Percentiles rank a stretch among this genome's conserved stretches.
These are phyloP conservation scores for Homarus americanus DNA, from an alignment of 1,140 invertebrate species.

Conservation along the genomic window DNA sequence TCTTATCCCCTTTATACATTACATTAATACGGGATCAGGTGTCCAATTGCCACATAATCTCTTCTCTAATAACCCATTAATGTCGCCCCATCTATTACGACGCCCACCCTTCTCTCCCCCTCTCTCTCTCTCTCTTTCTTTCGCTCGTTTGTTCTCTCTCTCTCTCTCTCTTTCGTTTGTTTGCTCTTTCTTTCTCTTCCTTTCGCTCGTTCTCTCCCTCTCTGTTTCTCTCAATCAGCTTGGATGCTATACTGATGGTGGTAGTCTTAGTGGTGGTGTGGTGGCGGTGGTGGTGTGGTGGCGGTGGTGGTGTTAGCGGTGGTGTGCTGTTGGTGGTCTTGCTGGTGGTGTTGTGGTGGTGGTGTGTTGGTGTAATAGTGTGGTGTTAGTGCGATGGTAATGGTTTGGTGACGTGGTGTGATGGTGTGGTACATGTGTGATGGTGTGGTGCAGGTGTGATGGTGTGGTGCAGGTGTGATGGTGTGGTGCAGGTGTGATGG, in stretches of 20 bases:
- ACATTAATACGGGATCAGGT: constrained; percentile 56
- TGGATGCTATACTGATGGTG: not conserved
- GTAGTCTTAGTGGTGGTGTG: constrained; percentile 2
- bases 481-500: not conserved
- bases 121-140: constrained; percentile 36
- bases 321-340: not conserved
- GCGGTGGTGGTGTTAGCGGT: not conserved
- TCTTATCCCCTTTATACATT: constrained; percentile 50
- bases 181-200: too few relatives aligned
- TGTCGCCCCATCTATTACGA: constrained; percentile 40
- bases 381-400: not conserved
- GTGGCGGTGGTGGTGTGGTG: not conserved
- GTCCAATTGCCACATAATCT: constrained; percentile 50
- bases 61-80: constrained; percentile 57
- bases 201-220: constrained; percentile 9
- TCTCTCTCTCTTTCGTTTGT: not conserved
- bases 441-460: not conserved
- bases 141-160: not conserved
- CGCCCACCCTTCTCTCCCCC: not conserved
- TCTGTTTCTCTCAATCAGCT: constrained; percentile 7
- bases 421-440: not conserved
- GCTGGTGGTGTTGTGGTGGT: not conserved
- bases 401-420: not conserved
- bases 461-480: not conserved
- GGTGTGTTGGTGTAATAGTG: not conserved